These are phyloP conservation scores for Contarinia nasturtii DNA, from an alignment of 1,140 invertebrate species.

Conservation along the genomic window DNA sequence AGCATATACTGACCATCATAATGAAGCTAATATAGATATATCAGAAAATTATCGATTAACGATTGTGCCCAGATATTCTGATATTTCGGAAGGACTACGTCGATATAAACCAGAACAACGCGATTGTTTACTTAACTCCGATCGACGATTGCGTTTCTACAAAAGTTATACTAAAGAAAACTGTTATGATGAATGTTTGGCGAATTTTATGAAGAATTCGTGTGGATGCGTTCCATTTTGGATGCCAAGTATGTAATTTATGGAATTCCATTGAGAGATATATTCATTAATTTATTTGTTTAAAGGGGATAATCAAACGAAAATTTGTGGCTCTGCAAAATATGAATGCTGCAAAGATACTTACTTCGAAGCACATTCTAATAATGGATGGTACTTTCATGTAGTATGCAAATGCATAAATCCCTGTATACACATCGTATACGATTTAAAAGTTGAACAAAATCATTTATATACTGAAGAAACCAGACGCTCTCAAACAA, in stretches of 20 bases:
- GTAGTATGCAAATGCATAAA: too few relatives aligned
- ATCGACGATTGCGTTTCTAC: not conserved
- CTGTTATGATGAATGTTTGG: constrained; percentile 41
- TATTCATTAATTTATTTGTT: constrained; percentile 5
- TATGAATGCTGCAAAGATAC: too few relatives aligned
- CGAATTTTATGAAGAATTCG: constrained; percentile 33
- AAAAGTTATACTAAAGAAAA: constrained; percentile 39
- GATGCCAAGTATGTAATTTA: constrained; percentile 33
- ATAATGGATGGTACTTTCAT: too few relatives aligned
- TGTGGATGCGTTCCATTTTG: constrained; percentile 40
- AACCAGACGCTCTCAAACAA: too few relatives aligned
- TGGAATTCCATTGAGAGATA: not conserved
- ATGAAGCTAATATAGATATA: not conserved
- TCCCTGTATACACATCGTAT: too few relatives aligned
- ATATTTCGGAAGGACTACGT: constrained; percentile 28
- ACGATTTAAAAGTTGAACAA: too few relatives aligned
- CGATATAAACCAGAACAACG: constrained; percentile 24
- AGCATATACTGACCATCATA: not conserved
- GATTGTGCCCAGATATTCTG: constrained; percentile 42
- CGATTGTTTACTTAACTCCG: not conserved
- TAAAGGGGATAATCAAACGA: constrained; percentile 20
- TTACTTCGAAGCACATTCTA: too few relatives aligned
- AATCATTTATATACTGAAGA: too few relatives aligned
- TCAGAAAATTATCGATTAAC: constrained; percentile 27
- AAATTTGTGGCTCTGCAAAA: too few relatives aligned